A percentile compares a stretch with the other conserved stretches of the same genome.
Conservation (phyloP, 2,113 vertebrate species). For the Dasypus novemcinctus region DNA sequence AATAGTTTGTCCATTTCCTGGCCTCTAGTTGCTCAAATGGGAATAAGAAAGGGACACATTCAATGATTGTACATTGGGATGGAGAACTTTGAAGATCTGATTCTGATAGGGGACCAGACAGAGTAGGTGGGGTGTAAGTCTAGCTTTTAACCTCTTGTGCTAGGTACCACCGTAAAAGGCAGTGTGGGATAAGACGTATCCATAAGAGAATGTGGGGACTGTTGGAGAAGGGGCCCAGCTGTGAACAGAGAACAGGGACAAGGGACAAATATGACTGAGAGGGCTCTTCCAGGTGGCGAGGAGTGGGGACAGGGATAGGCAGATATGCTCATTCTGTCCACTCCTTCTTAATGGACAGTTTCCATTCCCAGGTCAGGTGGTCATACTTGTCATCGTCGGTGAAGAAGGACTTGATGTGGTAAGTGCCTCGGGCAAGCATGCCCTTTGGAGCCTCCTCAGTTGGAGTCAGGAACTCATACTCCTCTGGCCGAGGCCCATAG, state of each 20-base stretch:
- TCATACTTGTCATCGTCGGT: slow-evolving; percentile 88
- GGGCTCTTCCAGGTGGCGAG: slow-evolving; percentile 25
- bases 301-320: slow-evolving; percentile 34
- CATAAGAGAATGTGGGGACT: neutral
- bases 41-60: neutral
- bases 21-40: neutral
- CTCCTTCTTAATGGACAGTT: slow-evolving; percentile 89
- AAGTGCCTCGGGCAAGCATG: slow-evolving; percentile 86
- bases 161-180: neutral
- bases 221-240: neutral
- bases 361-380: slow-evolving; percentile 91
- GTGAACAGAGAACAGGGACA: slow-evolving; percentile 20
- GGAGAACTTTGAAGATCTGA: neutral
- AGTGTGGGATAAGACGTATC: neutral
- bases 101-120: neutral
- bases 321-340: slow-evolving; percentile 84
- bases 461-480: slow-evolving; percentile 88
- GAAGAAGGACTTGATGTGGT: slow-evolving; percentile 89
- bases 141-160: neutral
- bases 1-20: neutral
- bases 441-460: slow-evolving; percentile 87
- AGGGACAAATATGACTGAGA: neutral
- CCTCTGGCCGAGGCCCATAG: slow-evolving; percentile 87
- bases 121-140: neutral
- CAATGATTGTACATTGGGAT: neutral